Conservation (phyloP, 1,140 invertebrate genomes). For the Sarcophaga bullata region DNA sequence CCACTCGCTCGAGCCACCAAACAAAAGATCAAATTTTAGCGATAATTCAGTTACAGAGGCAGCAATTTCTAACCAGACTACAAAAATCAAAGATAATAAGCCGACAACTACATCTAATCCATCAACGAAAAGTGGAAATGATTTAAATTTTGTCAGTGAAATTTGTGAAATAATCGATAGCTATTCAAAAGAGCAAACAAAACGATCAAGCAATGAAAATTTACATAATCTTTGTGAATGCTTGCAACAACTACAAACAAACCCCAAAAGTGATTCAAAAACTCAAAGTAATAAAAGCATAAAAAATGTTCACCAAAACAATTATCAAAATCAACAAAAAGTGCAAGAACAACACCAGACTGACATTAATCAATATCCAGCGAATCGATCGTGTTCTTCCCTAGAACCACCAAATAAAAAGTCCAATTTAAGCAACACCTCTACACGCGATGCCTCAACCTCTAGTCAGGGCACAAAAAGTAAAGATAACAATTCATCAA, state of each 20-base stretch:
- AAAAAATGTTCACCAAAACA: slow-evolving; percentile 4
- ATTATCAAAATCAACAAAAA: neutral
- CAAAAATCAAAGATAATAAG: slow-evolving; percentile 20
- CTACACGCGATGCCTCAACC: slow-evolving; percentile 27
- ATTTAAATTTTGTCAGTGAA: slow-evolving; percentile 60
- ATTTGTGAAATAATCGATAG: slow-evolving; percentile 59
- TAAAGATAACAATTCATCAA: neutral
- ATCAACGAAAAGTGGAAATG: slow-evolving; percentile 43
- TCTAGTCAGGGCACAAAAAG: slow-evolving; percentile 29
- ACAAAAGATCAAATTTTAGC: slow-evolving; percentile 24
- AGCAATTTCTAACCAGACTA: slow-evolving; percentile 17
- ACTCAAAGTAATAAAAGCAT: neutral
- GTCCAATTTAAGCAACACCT: slow-evolving; percentile 27
- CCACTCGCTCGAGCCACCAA: slow-evolving; percentile 16
- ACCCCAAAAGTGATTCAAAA: slow-evolving; percentile 24
- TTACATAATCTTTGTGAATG: slow-evolving; percentile 60
- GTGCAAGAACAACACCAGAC: neutral
- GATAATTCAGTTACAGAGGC: neutral
- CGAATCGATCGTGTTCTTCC: neutral
- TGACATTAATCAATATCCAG: neutral
- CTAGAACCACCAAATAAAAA: slow-evolving; percentile 32
- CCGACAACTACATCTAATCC: neutral
- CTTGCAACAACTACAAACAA: slow-evolving; percentile 47
- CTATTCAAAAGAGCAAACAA: slow-evolving; percentile 52
- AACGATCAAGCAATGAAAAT: slow-evolving; percentile 44